phyloP scores from a whole-genome alignment of 2,113 vertebrate genomes.

The Microtus ochrogaster region DNA sequence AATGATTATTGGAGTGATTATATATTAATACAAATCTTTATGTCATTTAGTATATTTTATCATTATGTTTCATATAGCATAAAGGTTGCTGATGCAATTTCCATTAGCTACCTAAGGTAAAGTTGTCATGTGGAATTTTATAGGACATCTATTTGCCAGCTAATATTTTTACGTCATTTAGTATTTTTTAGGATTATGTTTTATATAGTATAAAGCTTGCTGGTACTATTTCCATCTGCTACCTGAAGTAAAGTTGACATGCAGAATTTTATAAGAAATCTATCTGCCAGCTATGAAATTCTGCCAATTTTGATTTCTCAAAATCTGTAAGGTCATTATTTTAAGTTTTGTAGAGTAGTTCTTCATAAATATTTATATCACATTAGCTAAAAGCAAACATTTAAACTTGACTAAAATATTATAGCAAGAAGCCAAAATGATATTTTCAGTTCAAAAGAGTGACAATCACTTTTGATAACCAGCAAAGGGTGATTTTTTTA shows the following conservation, averaged over 20 bases:
- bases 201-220: neutral
- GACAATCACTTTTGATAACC: neutral
- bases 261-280: neutral
- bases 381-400: constrained; percentile 7
- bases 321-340: constrained; percentile 38
- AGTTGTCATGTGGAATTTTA: neutral
- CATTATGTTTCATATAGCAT: neutral
- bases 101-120: neutral
- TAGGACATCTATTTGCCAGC: neutral
- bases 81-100: neutral
- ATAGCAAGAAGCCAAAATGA: neutral
- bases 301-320: constrained; percentile 6
- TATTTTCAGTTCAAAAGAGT: constrained; percentile 39
- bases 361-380: constrained; percentile 25
- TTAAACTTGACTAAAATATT: constrained; percentile 43
- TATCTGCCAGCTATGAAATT: constrained; percentile 16
- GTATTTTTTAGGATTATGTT: neutral
- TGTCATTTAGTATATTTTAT: neutral
- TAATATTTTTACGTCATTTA: neutral
- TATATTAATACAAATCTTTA: neutral
- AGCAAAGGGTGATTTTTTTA: neutral
- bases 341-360: neutral
- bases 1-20: neutral
- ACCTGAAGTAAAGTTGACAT: neutral
- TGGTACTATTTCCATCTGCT: neutral